Percentiles rank a stretch among this genome's conserved stretches.
Evolutionary conservation across 2,797 vertebrate genomes (phyloP).

Genomic region (Acanthurus tractus): DNA sequence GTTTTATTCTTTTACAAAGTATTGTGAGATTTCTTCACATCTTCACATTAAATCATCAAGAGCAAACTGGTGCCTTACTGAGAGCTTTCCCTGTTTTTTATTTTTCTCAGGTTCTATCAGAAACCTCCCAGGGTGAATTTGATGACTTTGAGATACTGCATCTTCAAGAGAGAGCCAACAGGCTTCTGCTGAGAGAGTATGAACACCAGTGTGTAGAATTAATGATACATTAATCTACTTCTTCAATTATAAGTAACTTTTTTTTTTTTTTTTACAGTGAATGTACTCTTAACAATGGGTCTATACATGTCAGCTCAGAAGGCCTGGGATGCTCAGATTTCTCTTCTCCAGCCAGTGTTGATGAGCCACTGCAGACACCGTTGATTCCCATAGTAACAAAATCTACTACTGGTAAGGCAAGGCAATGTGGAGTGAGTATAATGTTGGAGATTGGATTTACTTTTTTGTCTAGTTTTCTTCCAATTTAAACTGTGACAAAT

Average conservation of each 20-base stretch:
- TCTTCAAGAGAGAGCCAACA: slow-evolving; percentile 87
- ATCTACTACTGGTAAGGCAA: slow-evolving; percentile 66
- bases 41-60: neutral
- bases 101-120: slow-evolving; percentile 71
- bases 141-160: slow-evolving; percentile 85
- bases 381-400: slow-evolving; percentile 58
- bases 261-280: slow-evolving; percentile 71
- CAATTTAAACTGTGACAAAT: neutral
- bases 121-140: slow-evolving; percentile 76
- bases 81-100: neutral
- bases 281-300: slow-evolving; percentile 67
- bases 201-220: neutral
- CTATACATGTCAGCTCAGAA: slow-evolving; percentile 82
- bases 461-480: neutral
- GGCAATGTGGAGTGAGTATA: neutral
- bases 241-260: slow-evolving; percentile 4
- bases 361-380: slow-evolving; percentile 71
- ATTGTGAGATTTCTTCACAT: neutral
- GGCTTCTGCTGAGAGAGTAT: slow-evolving; percentile 87
- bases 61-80: neutral
- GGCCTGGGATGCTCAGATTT: slow-evolving; percentile 80
- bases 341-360: slow-evolving; percentile 74
- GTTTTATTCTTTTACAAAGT: neutral
- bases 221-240: neutral
- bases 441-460: neutral